Percentiles rank a stretch among this genome's conserved stretches.
These are phyloP conservation scores for Xanthostigma xanthostigma DNA, from an alignment of 2,888 invertebrate genomes.

Conservation along the genomic window DNA sequence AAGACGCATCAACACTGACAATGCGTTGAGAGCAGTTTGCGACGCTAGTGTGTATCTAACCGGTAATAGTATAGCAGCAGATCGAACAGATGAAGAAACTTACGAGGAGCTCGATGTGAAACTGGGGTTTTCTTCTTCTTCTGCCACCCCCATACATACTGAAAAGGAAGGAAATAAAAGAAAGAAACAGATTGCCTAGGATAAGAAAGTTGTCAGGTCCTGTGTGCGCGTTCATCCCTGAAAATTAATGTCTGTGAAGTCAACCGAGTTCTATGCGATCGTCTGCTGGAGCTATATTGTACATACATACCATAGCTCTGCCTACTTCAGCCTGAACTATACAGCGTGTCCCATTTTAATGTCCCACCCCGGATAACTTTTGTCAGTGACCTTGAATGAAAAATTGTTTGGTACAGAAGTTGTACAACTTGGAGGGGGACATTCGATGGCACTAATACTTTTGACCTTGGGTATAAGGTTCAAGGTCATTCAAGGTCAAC, in stretches of 20 bases:
- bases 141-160: background rate
- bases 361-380: no score
- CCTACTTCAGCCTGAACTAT: no score
- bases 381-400: no score
- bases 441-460: no score
- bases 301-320: no score
- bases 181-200: slow-evolving; percentile 30
- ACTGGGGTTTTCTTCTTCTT: slow-evolving; percentile 1
- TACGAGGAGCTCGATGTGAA: slow-evolving; percentile 12
- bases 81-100: slow-evolving; percentile 21
- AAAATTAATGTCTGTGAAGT: slow-evolving; percentile 30
- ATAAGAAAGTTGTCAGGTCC: slow-evolving; percentile 32
- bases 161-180: slow-evolving; percentile 26
- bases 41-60: no score
- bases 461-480: no score
- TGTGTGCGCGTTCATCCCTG: slow-evolving; percentile 30
- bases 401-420: no score
- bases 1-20: background rate
- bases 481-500: no score
- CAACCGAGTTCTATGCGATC: slow-evolving; percentile 12
- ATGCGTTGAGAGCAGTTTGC: slow-evolving; percentile 6
- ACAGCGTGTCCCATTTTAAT: no score
- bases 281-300: no score
- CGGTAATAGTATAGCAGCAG: slow-evolving; percentile 15
- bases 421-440: no score